phyloP scores from a whole-genome alignment of 2,113 vertebrate genomes.

The Leptocoma aspasia region DNA sequence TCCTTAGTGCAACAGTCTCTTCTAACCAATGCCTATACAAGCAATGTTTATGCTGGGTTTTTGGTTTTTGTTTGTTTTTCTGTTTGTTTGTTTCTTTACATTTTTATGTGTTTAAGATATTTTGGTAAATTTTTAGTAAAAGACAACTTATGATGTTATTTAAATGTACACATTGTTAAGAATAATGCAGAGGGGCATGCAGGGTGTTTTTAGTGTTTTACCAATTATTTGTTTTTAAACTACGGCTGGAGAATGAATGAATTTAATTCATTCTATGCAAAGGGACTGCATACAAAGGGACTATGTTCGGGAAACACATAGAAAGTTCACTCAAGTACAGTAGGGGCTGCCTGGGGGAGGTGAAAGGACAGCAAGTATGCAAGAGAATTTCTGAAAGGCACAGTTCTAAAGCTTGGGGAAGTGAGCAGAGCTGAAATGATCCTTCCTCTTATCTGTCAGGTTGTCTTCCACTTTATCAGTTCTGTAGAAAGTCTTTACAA shows the following conservation, averaged over 20 bases:
- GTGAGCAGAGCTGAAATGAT: neutral
- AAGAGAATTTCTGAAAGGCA: neutral
- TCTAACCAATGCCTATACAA: conserved; percentile 83
- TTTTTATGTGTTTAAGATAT: conserved; percentile 94
- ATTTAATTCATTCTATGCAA: neutral
- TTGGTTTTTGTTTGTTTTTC: conserved; percentile 79
- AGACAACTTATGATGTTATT: conserved; percentile 83
- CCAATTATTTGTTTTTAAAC: conserved; percentile 61
- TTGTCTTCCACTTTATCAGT: conserved; percentile 15
- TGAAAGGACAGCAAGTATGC: neutral
- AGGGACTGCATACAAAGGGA: neutral
- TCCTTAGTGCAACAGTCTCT: conserved; percentile 72
- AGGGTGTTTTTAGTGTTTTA: conserved; percentile 79
- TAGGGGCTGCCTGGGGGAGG: neutral
- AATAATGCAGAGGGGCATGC: conserved; percentile 71
- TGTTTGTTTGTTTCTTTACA: conserved; percentile 80
- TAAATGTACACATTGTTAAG: conserved; percentile 78
- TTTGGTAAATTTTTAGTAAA: conserved; percentile 95
- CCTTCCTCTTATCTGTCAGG: conserved; percentile 13
- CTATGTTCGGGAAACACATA: neutral
- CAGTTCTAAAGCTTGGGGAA: neutral
- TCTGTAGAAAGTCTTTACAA: conserved; percentile 11
- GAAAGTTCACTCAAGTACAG: conserved; percentile 18
- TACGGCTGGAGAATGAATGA: conserved; percentile 33
- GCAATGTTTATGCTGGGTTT: conserved; percentile 79